A percentile compares a stretch with the other conserved stretches of the same genome.
Evolutionary conservation across 92 coral and sea anemone genomes (phyloP).

Genomic region (Palythoa grandiflora): DNA sequence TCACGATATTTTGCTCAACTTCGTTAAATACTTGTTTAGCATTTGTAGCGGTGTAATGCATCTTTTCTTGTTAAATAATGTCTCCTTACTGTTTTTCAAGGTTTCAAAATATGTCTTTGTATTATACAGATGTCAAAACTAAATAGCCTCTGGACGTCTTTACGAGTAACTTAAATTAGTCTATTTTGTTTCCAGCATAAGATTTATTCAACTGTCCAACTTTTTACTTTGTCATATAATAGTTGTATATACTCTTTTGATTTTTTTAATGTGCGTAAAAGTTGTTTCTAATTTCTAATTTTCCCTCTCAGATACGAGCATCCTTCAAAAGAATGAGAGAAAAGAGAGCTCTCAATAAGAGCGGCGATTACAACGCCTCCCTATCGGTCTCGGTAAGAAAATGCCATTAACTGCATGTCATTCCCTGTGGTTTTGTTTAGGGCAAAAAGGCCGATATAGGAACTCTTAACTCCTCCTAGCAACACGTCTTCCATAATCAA

Average conservation of each 20-base stretch:
- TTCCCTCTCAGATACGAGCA: conserved; percentile 66
- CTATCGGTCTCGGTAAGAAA: conserved; percentile 64
- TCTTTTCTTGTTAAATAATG: background rate
- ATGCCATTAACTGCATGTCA: background rate
- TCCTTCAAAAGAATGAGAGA: conserved; percentile 79
- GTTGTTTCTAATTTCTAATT: background rate
- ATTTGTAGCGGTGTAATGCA: background rate
- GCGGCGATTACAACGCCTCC: conserved; percentile 64
- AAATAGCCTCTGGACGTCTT: too few relatives aligned
- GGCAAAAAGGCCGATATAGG: background rate
- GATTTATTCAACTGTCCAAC: background rate
- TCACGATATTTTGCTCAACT: too few relatives aligned
- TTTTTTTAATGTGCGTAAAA: background rate
- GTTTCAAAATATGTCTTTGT: too few relatives aligned
- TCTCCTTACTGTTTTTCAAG: too few relatives aligned
- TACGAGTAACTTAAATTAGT: too few relatives aligned
- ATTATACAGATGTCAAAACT: too few relatives aligned
- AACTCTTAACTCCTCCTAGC: too few relatives aligned
- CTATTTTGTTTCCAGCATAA: too few relatives aligned
- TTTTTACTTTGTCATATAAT: background rate
- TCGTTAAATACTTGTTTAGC: too few relatives aligned
- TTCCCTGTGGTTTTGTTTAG: background rate
- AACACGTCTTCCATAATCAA: too few relatives aligned
- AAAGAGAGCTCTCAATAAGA: conserved; percentile 72
- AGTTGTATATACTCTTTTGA: too few relatives aligned